phyloP scores from a whole-genome alignment of 2,797 vertebrate species.

The Arnoldichthys spilopterus region DNA sequence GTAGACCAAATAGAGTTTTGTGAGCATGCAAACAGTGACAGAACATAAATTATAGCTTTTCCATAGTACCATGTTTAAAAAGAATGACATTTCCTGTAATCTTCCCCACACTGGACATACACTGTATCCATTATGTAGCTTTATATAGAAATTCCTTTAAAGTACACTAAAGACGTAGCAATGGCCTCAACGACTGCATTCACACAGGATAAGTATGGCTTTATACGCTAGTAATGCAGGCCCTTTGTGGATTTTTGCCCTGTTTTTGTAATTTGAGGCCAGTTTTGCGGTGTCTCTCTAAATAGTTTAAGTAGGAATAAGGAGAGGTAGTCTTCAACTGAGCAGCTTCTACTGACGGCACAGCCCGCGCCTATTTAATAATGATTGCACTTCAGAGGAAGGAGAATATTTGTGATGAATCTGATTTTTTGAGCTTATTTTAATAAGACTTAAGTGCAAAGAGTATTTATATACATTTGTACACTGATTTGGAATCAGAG shows the following conservation, averaged over 20 bases:
- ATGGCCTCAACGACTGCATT: constrained; percentile 23
- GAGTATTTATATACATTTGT: constrained; percentile 62
- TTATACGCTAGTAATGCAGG: constrained; percentile 2
- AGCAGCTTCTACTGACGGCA: constrained; percentile 10
- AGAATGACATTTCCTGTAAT: constrained; percentile 1
- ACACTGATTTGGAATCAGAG: constrained; percentile 57
- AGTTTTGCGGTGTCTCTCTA: not conserved
- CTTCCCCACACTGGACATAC: not conserved
- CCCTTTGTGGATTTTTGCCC: constrained; percentile 1
- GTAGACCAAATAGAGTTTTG: constrained; percentile 39
- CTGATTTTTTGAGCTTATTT: constrained; percentile 35
- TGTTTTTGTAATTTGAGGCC: not conserved
- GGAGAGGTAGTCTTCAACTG: not conserved
- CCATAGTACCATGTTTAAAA: not conserved
- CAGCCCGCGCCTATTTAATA: constrained; percentile 10
- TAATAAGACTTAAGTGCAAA: constrained; percentile 51
- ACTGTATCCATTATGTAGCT: constrained; percentile 2
- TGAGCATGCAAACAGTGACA: constrained; percentile 19
- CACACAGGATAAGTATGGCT: not conserved
- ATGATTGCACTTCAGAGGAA: constrained; percentile 51
- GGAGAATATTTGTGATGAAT: constrained; percentile 30
- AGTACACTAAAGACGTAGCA: constrained; percentile 35
- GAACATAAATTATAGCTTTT: constrained; percentile 10
- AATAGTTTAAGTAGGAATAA: not conserved
- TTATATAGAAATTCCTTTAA: not conserved